phyloP scores from a whole-genome alignment of 2,113 vertebrate genomes.

The Sylvilagus bachmani region DNA sequence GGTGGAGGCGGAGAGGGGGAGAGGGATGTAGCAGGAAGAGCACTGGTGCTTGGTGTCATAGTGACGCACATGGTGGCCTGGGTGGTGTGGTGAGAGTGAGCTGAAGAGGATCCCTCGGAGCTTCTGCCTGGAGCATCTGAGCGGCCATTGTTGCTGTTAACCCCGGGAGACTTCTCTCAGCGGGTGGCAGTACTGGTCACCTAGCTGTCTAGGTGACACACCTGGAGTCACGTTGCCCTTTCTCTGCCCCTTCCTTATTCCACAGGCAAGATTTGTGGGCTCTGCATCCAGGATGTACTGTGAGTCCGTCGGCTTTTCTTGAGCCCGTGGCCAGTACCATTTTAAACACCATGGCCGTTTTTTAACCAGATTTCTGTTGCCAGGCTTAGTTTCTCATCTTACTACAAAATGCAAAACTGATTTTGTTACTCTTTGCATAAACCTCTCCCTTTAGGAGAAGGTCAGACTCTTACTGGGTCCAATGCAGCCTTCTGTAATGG shows the following conservation, averaged over 20 bases:
- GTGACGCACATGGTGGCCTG: no score
- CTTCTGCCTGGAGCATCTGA: neutral
- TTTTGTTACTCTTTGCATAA: neutral
- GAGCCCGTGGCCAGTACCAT: neutral
- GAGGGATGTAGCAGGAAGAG: neutral
- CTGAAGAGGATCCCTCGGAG: neutral
- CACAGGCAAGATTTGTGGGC: neutral
- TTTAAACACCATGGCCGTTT: neutral
- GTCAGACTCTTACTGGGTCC: neutral
- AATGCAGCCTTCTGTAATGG: neutral
- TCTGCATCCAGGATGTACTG: neutral
- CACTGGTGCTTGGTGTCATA: neutral
- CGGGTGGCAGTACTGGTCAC: neutral
- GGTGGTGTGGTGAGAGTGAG: neutral
- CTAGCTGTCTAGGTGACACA: neutral
- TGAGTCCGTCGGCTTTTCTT: neutral
- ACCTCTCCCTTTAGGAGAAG: neutral
- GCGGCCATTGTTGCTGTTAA: neutral
- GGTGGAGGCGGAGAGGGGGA: neutral
- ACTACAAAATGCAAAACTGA: neutral
- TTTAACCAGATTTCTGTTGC: neutral
- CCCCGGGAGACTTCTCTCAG: no score
- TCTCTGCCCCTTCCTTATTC: neutral
- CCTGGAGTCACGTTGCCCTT: neutral
- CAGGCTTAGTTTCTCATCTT: neutral